Evolutionary conservation across 2,113 vertebrate species (phyloP).

Genomic region (Erinaceus europaeus): DNA sequence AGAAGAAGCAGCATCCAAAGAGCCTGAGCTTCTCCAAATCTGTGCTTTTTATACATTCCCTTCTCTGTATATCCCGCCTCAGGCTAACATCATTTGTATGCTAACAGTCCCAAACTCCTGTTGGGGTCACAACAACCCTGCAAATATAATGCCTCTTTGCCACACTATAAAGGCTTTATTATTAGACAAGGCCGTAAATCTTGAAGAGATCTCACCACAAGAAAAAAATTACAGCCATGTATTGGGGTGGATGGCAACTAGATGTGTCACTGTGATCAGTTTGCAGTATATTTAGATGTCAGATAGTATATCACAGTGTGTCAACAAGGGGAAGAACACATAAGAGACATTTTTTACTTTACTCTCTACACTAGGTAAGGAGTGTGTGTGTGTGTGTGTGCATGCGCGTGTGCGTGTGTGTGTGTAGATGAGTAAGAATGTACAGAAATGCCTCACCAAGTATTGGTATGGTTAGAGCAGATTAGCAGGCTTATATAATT

Average conservation of each 20-base stretch:
- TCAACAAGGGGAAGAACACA: not conserved
- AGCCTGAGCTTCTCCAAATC: too few species aligned
- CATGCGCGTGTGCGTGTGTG: not conserved
- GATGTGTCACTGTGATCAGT: too few species aligned
- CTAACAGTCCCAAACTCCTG: too few species aligned
- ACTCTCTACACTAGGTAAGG: not conserved
- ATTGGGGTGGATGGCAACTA: not conserved
- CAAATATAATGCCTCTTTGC: not conserved
- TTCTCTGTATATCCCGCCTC: too few species aligned
- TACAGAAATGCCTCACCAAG: not conserved
- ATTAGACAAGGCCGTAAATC: not conserved
- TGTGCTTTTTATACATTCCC: too few species aligned
- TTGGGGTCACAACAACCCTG: too few species aligned
- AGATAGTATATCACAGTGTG: not conserved
- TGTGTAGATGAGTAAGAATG: not conserved
- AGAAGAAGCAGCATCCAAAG: too few species aligned
- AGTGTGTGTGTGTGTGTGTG: not conserved
- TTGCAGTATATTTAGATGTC: not conserved
- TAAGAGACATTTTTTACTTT: not conserved
- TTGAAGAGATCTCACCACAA: not conserved
- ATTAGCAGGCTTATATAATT: not conserved
- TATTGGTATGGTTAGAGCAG: not conserved
- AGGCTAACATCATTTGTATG: too few species aligned
- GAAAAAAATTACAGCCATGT: not conserved
- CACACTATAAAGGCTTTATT: not conserved